Evolutionary conservation across 2,888 invertebrate genomes (phyloP).

Genomic region (Acrobasis repandana): DNA sequence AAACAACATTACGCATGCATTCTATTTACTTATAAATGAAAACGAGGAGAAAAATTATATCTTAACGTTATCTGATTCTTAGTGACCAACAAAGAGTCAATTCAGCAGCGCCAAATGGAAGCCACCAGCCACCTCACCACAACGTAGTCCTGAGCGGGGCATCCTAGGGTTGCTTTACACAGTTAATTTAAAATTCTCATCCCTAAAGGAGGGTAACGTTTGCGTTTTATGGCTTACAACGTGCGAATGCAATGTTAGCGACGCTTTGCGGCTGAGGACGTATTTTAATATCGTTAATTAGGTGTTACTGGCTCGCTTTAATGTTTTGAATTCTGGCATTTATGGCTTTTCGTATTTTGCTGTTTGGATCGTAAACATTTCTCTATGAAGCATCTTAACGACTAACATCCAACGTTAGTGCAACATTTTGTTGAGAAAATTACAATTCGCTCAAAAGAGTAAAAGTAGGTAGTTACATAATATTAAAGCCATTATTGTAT

Average conservation of each 20-base stretch:
- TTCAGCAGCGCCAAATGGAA: conserved; percentile 44
- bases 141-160: conserved; percentile 39
- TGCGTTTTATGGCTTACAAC: conserved; percentile 81
- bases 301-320: conserved; percentile 61
- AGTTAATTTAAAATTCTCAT: conserved; percentile 83
- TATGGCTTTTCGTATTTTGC: conserved; percentile 4
- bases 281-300: conserved; percentile 83
- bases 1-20: no score
- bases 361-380: neutral
- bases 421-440: no score
- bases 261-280: conserved; percentile 73
- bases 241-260: conserved; percentile 77
- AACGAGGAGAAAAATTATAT: no score
- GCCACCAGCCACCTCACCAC: conserved; percentile 44
- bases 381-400: neutral
- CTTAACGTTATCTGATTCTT: no score
- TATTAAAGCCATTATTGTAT: no score
- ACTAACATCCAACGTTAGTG: neutral
- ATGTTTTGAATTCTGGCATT: conserved; percentile 42
- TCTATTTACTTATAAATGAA: no score
- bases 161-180: conserved; percentile 72
- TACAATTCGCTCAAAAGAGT: no score
- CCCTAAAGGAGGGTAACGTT: conserved; percentile 80
- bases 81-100: neutral
- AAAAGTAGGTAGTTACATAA: no score